phyloP scores from a whole-genome alignment of 2,113 vertebrate genomes.

The Oncorhynchus mykiss region DNA sequence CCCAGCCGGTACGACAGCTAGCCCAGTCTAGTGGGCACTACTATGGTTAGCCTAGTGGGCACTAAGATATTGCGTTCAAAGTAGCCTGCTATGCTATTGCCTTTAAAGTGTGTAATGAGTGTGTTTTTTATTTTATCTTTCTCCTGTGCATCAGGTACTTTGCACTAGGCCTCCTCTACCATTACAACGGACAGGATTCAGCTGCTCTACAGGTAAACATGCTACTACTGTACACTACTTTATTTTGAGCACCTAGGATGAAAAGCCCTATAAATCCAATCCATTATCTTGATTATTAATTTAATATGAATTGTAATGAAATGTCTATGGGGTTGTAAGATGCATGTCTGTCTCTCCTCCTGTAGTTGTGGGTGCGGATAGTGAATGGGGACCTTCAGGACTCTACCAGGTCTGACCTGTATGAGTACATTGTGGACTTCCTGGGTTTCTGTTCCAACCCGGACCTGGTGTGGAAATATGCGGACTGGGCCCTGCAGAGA shows the following conservation, averaged over 20 bases:
- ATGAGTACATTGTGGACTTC: constrained; percentile 92
- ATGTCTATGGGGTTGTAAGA: too few species aligned
- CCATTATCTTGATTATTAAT: too few species aligned
- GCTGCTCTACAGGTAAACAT: constrained; percentile 86
- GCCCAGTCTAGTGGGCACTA: too few species aligned
- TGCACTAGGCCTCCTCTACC: constrained; percentile 95
- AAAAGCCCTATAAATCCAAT: not conserved
- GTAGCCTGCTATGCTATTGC: too few species aligned
- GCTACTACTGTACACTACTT: not conserved
- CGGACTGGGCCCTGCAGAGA: constrained; percentile 85
- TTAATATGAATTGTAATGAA: too few species aligned
- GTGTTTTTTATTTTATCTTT: constrained; percentile 12
- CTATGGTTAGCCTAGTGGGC: too few species aligned
- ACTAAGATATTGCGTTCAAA: too few species aligned
- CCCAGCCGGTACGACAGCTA: too few species aligned
- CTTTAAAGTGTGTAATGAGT: not conserved
- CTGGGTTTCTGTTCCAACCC: constrained; percentile 83
- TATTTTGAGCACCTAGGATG: not conserved
- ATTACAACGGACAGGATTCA: constrained; percentile 87
- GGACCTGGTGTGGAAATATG: constrained; percentile 89
- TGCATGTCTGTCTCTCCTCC: not conserved
- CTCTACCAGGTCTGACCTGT: constrained; percentile 88
- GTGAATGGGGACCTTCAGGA: constrained; percentile 90
- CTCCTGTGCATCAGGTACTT: constrained; percentile 77
- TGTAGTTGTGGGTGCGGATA: constrained; percentile 90